Conservation (phyloP, 2,888 invertebrate species). For the Plagodis dolabraria region DNA sequence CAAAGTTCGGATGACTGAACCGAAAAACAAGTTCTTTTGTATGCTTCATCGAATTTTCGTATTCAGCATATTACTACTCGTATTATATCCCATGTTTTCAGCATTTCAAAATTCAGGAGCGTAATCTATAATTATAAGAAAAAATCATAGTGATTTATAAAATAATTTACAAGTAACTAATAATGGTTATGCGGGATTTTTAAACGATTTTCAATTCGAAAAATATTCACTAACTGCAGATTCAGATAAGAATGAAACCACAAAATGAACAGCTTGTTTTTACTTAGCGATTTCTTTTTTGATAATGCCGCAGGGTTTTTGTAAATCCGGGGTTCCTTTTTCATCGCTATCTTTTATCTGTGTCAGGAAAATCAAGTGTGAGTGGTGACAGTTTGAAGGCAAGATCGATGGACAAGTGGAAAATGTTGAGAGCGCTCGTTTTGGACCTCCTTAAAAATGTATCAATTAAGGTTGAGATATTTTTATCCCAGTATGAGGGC, state of each 20-base stretch:
- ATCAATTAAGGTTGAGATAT: conserved; percentile 1
- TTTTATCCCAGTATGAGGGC: no score
- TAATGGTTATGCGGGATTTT: no score
- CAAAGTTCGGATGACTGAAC: conserved; percentile 19
- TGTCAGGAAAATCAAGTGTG: conserved; percentile 15
- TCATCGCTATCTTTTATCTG: conserved; percentile 10
- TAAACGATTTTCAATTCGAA: no score
- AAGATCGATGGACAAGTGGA: conserved; percentile 17
- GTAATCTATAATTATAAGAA: background rate
- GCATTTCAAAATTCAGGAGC: background rate
- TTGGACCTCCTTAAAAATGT: conserved; percentile 9
- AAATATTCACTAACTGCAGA: no score
- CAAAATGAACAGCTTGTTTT: no score
- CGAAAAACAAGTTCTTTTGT: conserved; percentile 31
- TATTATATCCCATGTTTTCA: background rate
- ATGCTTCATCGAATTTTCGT: conserved; percentile 15
- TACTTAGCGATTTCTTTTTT: no score
- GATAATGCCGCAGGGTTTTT: background rate
- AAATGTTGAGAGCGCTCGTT: conserved; percentile 8
- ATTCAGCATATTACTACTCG: conserved; percentile 6
- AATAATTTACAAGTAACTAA: no score
- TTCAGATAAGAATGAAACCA: no score
- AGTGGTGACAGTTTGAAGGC: conserved; percentile 6
- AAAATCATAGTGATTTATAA: background rate
- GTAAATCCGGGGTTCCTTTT: background rate